Percentiles rank a stretch among this genome's conserved stretches.
Conservation (phyloP, 1,140 invertebrate genomes). For the Phenacoccus solenopsis region DNA sequence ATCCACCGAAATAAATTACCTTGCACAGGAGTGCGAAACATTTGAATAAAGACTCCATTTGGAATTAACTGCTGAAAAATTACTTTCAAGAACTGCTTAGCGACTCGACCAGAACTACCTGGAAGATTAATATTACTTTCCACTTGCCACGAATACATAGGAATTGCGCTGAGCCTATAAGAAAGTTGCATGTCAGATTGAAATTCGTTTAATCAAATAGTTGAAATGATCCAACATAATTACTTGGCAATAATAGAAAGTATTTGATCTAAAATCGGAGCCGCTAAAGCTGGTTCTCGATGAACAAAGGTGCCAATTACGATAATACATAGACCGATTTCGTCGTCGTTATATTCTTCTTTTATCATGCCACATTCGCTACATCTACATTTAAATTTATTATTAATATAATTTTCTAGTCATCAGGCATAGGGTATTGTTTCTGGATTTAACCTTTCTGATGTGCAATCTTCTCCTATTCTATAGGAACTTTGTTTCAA, state of each 20-base stretch:
- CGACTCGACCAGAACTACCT: conserved; percentile 79
- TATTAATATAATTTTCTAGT: no score
- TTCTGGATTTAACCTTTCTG: conserved; percentile 19
- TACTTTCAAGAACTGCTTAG: conserved; percentile 92
- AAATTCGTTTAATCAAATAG: not conserved
- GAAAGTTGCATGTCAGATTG: not conserved
- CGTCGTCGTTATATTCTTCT: conserved; percentile 95
- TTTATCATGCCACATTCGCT: conserved; percentile 66
- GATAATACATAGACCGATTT: conserved; percentile 86
- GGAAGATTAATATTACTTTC: conserved; percentile 77
- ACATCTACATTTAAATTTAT: conserved; percentile 38
- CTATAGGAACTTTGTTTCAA: conserved; percentile 43
- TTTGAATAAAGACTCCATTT: conserved; percentile 90
- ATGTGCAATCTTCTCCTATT: conserved; percentile 21
- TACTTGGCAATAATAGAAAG: conserved; percentile 71
- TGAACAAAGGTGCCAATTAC: conserved; percentile 91
- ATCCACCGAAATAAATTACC: conserved; percentile 37
- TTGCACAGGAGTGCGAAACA: conserved; percentile 80
- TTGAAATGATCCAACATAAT: conserved; percentile 9
- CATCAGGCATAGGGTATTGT: not conserved
- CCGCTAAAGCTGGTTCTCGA: conserved; percentile 83
- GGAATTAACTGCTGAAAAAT: conserved; percentile 90
- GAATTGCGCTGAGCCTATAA: conserved; percentile 45
- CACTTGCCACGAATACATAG: conserved; percentile 79
- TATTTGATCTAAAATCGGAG: conserved; percentile 83